Conservation (phyloP, 2,797 vertebrate species). For the Sarcoramphus papa region DNA sequence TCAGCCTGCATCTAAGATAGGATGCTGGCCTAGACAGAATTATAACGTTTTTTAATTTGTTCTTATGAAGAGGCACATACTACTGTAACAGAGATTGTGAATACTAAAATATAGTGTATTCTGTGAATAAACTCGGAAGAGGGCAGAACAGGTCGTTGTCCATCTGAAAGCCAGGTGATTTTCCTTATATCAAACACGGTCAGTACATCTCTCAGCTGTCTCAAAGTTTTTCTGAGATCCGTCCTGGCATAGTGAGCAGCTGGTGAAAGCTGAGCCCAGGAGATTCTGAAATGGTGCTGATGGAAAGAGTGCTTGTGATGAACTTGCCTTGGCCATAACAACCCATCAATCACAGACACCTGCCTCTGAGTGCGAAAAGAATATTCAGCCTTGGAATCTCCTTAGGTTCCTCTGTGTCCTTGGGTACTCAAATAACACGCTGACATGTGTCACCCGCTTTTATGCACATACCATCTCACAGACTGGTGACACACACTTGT, state of each 20-base stretch:
- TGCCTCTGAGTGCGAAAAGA: not conserved
- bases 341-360: constrained; percentile 34
- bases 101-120: not conserved
- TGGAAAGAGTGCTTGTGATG: not conserved
- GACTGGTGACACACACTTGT: not conserved
- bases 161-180: not conserved
- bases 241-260: not conserved
- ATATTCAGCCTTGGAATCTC: constrained; percentile 33
- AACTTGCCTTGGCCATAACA: not conserved
- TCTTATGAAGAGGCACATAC: not conserved
- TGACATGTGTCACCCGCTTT: not conserved
- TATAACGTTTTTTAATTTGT: not conserved
- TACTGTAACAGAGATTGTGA: not conserved
- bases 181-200: not conserved
- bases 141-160: not conserved
- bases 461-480: not conserved
- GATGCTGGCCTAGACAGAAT: not conserved
- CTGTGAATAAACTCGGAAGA: not conserved
- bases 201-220: not conserved
- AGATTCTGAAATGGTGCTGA: not conserved
- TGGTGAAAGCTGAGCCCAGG: constrained; percentile 34
- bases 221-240: not conserved
- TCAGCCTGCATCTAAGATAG: not conserved
- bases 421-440: not conserved
- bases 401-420: not conserved